Evolutionary conservation across 2,113 vertebrate genomes (phyloP).

Genomic region (Puffinus mauretanicus): DNA sequence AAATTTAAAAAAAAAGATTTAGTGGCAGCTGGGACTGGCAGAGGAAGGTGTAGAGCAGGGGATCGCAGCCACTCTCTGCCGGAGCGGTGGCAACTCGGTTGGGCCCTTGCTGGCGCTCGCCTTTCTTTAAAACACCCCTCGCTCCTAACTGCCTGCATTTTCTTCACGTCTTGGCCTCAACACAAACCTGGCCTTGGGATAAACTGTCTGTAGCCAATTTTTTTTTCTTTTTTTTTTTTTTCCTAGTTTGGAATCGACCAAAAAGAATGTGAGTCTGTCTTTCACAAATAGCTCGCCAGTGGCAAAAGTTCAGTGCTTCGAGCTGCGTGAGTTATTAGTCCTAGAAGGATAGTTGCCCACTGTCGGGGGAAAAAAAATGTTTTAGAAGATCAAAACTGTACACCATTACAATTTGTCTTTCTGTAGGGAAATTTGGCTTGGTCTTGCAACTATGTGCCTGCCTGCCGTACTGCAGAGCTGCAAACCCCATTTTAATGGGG

Average conservation of each 20-base stretch:
- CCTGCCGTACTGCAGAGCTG: neutral
- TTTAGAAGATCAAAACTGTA: constrained; percentile 13
- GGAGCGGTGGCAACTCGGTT: fast-evolving
- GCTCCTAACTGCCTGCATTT: neutral
- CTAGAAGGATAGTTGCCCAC: neutral
- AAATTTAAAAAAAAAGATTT: neutral
- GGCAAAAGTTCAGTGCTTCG: constrained; percentile 27
- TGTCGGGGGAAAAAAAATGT: neutral
- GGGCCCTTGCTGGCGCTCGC: neutral
- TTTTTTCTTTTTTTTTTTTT: neutral
- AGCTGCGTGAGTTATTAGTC: neutral
- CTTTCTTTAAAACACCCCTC: neutral
- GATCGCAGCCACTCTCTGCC: neutral
- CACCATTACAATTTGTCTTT: constrained; percentile 1
- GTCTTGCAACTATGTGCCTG: neutral
- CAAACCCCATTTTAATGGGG: neutral
- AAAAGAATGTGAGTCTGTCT: constrained; percentile 31
- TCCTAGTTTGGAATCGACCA: neutral
- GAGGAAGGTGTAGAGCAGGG: neutral
- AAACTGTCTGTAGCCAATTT: neutral
- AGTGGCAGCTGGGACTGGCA: neutral
- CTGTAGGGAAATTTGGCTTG: neutral
- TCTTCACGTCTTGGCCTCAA: neutral
- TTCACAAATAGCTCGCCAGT: constrained; percentile 8
- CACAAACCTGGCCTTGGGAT: neutral